A percentile compares a stretch with the other conserved stretches of the same genome.
Conservation (phyloP, 2,113 vertebrate genomes). For the Deroptyus accipitrinus region DNA sequence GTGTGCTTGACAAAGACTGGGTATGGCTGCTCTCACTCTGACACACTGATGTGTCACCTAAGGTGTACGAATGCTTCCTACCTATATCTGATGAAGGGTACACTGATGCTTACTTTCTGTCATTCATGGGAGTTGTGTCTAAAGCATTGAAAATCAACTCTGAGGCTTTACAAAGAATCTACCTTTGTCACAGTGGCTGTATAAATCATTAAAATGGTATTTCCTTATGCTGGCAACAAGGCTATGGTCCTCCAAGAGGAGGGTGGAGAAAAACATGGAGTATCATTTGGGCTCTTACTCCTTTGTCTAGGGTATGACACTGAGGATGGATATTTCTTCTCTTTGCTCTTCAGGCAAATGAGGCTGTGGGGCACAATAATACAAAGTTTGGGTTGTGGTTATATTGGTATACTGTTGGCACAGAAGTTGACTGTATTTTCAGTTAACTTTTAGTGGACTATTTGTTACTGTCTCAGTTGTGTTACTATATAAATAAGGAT, state of each 20-base stretch:
- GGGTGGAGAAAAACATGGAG: neutral
- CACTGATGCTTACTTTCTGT: neutral
- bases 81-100: neutral
- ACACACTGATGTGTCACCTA: neutral
- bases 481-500: neutral
- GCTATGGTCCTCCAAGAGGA: neutral
- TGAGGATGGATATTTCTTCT: neutral
- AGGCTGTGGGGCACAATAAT: neutral
- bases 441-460: neutral
- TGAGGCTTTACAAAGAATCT: neutral
- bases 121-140: neutral
- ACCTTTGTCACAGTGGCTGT: neutral
- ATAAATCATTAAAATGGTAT: neutral
- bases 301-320: neutral
- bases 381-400: neutral
- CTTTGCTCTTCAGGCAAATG: neutral
- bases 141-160: neutral
- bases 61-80: accelerated
- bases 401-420: neutral
- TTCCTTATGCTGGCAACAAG: neutral
- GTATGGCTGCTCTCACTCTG: accelerated
- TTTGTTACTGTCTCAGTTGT: neutral
- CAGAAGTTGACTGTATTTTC: neutral
- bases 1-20: neutral
- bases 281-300: neutral